Evolutionary conservation across 2,113 vertebrate genomes (phyloP).

Genomic region (Okapia johnstoni): DNA sequence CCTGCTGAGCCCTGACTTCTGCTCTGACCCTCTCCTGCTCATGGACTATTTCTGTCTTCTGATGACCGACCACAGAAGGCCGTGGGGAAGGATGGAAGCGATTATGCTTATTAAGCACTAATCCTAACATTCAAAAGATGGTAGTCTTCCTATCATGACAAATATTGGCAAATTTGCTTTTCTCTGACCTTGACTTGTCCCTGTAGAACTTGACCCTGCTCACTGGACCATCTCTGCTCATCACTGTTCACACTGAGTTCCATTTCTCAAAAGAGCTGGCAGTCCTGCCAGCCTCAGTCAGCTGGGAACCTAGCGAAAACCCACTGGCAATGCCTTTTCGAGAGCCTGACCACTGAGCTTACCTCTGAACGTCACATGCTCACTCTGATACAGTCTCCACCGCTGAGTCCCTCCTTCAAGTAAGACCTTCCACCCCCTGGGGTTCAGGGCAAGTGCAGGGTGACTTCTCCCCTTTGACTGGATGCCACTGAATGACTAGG

Average conservation of each 20-base stretch:
- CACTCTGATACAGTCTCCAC: neutral
- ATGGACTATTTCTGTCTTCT: neutral
- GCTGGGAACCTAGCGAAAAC: neutral
- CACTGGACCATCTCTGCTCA: rapidly evolving
- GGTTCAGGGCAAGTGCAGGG: neutral
- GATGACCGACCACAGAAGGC: rapidly evolving
- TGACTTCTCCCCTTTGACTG: neutral
- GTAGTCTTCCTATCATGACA: neutral
- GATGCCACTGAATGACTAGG: no score
- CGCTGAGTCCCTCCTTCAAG: neutral
- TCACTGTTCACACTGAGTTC: neutral
- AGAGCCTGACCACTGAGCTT: rapidly evolving
- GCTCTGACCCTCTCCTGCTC: neutral
- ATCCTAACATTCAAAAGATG: neutral
- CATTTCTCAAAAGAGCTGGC: neutral
- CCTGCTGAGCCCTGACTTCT: rapidly evolving
- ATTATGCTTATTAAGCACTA: neutral
- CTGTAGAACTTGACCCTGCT: rapidly evolving
- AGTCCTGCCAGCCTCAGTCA: no score
- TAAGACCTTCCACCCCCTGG: rapidly evolving
- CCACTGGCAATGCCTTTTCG: rapidly evolving
- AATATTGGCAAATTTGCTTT: neutral
- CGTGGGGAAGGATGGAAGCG: rapidly evolving
- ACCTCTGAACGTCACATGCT: rapidly evolving
- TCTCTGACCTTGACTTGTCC: neutral